Base-by-base conservation (phyloP, 2,888 invertebrate species). In the Drosophila pegasa region DNA sequence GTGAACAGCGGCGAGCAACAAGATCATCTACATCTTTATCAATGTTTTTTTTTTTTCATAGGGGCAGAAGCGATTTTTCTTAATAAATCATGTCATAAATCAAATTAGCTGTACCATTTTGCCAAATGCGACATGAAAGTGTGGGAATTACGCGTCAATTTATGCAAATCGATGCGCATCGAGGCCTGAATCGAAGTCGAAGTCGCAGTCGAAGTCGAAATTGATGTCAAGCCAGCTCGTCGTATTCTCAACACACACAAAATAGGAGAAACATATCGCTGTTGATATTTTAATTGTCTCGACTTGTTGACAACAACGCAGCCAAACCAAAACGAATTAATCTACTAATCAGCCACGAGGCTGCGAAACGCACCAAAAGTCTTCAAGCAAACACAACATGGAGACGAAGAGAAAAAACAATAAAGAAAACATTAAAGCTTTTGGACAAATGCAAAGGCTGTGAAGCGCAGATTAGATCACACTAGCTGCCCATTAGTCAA, bases 201-300 rank as follows among this genome's bases (percentile, higher is more conserved):
- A 58, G 56, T 75, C 47, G 33, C 22, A 37, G 18, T 8, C 31
- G 35, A 59, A 58, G 56, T 62, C 43, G 18, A 71, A 78, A 74
- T 56, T 51, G 68, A 69, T 75, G 74, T 78, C 74, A 75, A 62
- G 54, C 66, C 45, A 56, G 33, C 33, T 27, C 25, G 27, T 40
- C 38, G 37, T 35, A 69, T 78, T 65, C 68, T 69, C 58, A 43
- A 43, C 22, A 47, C 10, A 50, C 16, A 25, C n/a, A 12, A 51
- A 20, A 51, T 27, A 51, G 27, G 18, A 43, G 35, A 58, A 41
- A 61, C 25, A 27, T 60, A 66, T 48, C 40, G 56, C 50, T 72
- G 69, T 76, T 84, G 84, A 83, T 86, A 84, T 80, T 88, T 86
- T 80, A 88, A 84, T 74, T 88, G 84, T 72, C 67, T 78, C 78